Evolutionary conservation across 2,113 vertebrate species (phyloP).

Genomic region (Paradisaea rubra): DNA sequence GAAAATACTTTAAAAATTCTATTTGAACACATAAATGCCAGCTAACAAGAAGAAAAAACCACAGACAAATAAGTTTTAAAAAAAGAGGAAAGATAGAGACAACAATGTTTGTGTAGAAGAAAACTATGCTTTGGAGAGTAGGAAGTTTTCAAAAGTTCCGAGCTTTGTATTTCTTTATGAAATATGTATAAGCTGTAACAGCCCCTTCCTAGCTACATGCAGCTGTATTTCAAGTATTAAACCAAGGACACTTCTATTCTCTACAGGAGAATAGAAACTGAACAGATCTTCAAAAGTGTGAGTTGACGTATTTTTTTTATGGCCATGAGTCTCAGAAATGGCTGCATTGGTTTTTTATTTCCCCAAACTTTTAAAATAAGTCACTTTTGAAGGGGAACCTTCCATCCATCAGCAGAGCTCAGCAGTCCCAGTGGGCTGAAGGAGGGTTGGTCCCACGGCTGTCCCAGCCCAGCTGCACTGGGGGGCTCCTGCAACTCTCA

Average conservation of each 20-base stretch:
- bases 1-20: background rate
- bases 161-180: background rate
- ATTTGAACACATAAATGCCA: background rate
- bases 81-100: background rate
- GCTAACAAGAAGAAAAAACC: background rate
- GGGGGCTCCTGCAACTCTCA: background rate
- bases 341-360: background rate
- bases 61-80: background rate
- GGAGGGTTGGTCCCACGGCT: accelerated
- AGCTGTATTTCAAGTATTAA: background rate
- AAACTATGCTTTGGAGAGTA: background rate
- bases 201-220: background rate
- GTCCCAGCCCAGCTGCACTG: background rate
- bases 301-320: background rate
- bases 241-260: conserved; percentile 1
- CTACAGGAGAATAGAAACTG: background rate
- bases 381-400: background rate
- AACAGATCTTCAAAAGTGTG: background rate
- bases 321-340: background rate
- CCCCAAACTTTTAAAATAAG: background rate
- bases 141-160: conserved; percentile 1
- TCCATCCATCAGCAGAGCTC: background rate
- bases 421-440: background rate
- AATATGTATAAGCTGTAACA: background rate
- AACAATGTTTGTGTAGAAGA: background rate